A percentile compares a stretch with the other conserved stretches of the same genome.
Conservation (phyloP, 1,140 invertebrate species). For the Pachypsylla venusta region DNA sequence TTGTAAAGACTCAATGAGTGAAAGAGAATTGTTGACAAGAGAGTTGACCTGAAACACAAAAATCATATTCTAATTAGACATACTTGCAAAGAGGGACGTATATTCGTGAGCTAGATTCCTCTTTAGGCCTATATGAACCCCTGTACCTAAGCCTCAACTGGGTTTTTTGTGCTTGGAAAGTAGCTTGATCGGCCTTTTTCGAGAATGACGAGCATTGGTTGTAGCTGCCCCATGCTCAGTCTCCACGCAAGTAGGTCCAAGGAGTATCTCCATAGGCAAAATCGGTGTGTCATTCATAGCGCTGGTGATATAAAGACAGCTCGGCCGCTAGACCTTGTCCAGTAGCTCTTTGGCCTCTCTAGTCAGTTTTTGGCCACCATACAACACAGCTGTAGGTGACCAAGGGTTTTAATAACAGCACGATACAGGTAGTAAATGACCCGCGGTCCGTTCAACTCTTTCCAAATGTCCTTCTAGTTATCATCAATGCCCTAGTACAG, state of each 20-base stretch:
- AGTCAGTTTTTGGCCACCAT: no score
- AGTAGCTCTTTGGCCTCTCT: no score
- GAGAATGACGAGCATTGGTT: background rate
- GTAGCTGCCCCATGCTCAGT: background rate
- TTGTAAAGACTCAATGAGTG: background rate
- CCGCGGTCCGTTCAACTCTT: no score
- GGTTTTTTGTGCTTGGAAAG: background rate
- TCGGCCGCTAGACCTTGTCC: no score
- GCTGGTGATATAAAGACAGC: no score
- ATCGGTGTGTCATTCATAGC: no score
- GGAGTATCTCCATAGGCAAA: no score
- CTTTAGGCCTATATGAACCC: background rate
- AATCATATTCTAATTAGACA: background rate
- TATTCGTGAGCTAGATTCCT: background rate
- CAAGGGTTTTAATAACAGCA: no score
- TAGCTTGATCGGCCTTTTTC: background rate
- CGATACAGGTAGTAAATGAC: no score
- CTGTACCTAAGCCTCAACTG: background rate
- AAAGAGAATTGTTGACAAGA: background rate
- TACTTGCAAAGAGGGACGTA: background rate
- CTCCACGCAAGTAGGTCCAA: background rate
- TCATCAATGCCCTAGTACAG: no score
- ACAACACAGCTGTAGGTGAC: no score
- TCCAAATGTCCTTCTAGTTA: no score
- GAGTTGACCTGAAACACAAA: background rate